Evolutionary conservation across 2,113 vertebrate species (phyloP).

Genomic region (Amphiprion ocellaris): DNA sequence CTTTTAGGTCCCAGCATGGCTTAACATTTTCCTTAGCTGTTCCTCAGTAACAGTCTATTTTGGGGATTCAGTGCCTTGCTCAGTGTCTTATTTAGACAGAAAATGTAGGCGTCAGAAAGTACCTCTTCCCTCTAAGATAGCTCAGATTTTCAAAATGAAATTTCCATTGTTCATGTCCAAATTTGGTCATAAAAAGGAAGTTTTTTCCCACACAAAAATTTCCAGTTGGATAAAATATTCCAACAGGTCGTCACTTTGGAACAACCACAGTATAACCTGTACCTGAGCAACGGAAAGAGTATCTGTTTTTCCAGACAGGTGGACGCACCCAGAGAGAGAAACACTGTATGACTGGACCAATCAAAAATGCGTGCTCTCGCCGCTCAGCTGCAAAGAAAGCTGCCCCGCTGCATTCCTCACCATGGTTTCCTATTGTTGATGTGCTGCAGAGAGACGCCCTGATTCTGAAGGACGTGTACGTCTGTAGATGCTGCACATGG

Average conservation of each 20-base stretch:
- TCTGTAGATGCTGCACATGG: not conserved
- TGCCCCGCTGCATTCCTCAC: constrained; percentile 75
- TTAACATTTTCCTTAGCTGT: too few species aligned
- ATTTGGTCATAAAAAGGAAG: too few species aligned
- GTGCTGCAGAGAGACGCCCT: constrained; percentile 55
- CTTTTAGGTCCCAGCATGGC: too few species aligned
- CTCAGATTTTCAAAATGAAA: too few species aligned
- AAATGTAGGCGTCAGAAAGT: too few species aligned
- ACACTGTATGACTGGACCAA: constrained; percentile 25
- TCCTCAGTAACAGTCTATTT: too few species aligned
- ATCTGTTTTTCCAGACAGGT: constrained; percentile 41
- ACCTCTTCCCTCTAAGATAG: too few species aligned
- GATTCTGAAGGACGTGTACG: constrained; percentile 24
- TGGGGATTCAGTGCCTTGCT: too few species aligned
- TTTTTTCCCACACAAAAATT: too few species aligned
- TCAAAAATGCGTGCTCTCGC: constrained; percentile 50
- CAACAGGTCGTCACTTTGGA: not conserved
- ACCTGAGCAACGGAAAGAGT: constrained; percentile 14
- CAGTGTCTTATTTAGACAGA: too few species aligned
- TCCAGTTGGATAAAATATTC: too few species aligned
- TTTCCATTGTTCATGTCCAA: too few species aligned
- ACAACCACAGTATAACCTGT: not conserved
- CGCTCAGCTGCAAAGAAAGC: constrained; percentile 50
- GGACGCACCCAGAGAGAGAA: constrained; percentile 45
- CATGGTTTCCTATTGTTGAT: constrained; percentile 49